phyloP scores from a whole-genome alignment of 2,797 vertebrate genomes.

The Streptopelia turtur region DNA sequence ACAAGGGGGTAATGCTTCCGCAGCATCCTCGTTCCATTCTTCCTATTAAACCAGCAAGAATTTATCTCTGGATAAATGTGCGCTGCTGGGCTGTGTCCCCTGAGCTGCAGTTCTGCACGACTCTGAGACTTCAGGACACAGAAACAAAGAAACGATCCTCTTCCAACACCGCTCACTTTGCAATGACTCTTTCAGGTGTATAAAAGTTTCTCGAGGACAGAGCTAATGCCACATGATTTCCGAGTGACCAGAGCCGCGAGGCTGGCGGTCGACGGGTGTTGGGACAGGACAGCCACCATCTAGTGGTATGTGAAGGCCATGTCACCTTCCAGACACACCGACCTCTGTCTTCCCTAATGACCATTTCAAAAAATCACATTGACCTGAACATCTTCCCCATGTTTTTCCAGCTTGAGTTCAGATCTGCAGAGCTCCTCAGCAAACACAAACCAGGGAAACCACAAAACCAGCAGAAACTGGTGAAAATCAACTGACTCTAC shows the following conservation, averaged over 20 bases:
- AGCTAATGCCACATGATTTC: neutral
- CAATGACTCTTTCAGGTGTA: fast-evolving
- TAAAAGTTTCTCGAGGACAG: neutral
- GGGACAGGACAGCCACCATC: slow-evolving; percentile 44
- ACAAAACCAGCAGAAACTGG: neutral
- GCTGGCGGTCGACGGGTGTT: neutral
- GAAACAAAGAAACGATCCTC: neutral
- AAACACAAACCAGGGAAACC: neutral
- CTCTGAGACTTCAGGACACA: neutral
- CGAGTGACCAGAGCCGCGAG: neutral
- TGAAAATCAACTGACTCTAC: neutral
- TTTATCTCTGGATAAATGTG: neutral
- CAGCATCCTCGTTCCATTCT: neutral
- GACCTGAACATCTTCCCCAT: neutral
- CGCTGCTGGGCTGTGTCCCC: neutral
- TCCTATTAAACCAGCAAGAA: neutral
- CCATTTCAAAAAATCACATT: neutral
- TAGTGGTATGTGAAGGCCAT: slow-evolving; percentile 23
- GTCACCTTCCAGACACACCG: neutral
- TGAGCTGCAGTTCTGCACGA: neutral
- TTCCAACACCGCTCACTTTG: neutral
- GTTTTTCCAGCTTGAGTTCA: neutral
- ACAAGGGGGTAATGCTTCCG: neutral
- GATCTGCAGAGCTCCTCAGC: neutral
- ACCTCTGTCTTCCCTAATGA: neutral